Conservation (phyloP, 2,888 invertebrate genomes). For the Autographa pulchrina region DNA sequence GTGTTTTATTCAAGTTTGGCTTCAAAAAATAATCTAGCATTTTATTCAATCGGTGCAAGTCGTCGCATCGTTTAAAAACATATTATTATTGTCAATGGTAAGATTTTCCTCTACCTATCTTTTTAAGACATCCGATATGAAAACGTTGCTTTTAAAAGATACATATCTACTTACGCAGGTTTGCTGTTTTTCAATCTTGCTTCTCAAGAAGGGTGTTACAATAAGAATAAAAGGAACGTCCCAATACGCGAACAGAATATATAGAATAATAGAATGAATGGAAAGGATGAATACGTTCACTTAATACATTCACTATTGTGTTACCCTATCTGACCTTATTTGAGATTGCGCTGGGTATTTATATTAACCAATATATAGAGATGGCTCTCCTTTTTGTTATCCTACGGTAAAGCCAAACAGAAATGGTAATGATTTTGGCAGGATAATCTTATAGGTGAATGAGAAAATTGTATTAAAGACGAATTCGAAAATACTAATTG, state of each 20-base stretch:
- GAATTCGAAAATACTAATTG: too few relatives aligned
- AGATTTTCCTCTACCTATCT: not conserved
- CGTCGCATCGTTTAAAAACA: too few relatives aligned
- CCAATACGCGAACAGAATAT: slow-evolving; percentile 24
- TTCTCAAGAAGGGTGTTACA: slow-evolving; percentile 17
- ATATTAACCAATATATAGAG: not conserved
- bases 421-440: too few relatives aligned
- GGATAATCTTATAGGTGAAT: too few relatives aligned
- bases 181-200: slow-evolving; percentile 23
- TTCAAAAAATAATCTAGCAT: too few relatives aligned
- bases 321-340: slow-evolving; percentile 13
- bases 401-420: too few relatives aligned
- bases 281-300: slow-evolving; percentile 22
- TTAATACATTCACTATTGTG: not conserved
- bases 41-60: too few relatives aligned
- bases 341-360: not conserved
- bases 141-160: not conserved
- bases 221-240: slow-evolving; percentile 10
- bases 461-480: too few relatives aligned
- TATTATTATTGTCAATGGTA: too few relatives aligned
- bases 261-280: slow-evolving; percentile 34
- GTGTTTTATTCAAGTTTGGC: too few relatives aligned
- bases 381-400: too few relatives aligned
- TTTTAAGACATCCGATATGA: not conserved
- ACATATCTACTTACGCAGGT: not conserved